Evolutionary conservation across 2,113 vertebrate genomes (phyloP).

Genomic region (Pteropus alecto): DNA sequence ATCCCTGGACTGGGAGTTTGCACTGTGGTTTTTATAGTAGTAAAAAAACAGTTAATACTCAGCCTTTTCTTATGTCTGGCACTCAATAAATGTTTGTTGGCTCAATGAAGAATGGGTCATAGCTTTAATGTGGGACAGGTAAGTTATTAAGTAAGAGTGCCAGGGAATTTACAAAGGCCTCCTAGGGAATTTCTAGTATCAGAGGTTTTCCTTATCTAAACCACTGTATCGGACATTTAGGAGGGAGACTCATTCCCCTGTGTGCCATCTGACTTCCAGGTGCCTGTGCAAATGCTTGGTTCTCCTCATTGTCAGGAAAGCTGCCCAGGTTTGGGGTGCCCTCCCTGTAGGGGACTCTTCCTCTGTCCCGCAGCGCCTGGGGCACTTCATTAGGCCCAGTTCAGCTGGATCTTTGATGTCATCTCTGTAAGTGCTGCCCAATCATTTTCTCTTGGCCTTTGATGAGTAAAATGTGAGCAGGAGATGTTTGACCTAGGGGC

Average conservation of each 20-base stretch:
- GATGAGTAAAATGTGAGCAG: conserved; percentile 29
- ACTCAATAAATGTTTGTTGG: not conserved
- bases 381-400: not conserved
- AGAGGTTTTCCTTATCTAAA: conserved; percentile 27
- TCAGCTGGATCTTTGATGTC: conserved; percentile 54
- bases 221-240: not conserved
- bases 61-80: not conserved
- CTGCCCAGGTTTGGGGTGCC: not conserved
- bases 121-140: not conserved
- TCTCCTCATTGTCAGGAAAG: not conserved
- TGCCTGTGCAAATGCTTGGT: not conserved
- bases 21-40: not conserved
- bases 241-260: not conserved
- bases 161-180: not conserved
- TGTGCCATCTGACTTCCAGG: not conserved
- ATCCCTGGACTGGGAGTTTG: not conserved
- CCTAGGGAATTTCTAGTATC: not conserved
- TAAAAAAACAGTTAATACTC: not conserved
- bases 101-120: not conserved
- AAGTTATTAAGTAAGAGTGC: not conserved
- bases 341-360: not conserved
- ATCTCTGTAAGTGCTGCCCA: conserved; percentile 33
- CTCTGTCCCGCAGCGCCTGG: not conserved
- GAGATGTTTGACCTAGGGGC: conserved; percentile 43
- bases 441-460: conserved; percentile 62